These are phyloP conservation scores for Labrus mixtus DNA, from an alignment of 2,113 vertebrate genomes.

Conservation along the genomic window DNA sequence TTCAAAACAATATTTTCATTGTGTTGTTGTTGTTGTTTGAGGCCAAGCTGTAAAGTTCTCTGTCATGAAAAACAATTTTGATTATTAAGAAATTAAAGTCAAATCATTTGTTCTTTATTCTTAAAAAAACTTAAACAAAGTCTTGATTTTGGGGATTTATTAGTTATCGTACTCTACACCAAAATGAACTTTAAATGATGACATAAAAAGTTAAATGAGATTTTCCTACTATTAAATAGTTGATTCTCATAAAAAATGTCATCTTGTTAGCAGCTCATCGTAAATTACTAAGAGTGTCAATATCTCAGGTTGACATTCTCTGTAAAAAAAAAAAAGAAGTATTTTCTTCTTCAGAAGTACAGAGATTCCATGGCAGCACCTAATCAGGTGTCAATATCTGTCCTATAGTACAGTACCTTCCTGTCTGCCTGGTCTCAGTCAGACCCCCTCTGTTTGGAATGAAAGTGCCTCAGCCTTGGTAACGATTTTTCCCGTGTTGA, in stretches of 20 bases:
- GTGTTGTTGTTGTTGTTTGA: no score
- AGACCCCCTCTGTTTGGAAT: conserved; percentile 75
- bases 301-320: not conserved
- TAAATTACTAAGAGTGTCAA: not conserved
- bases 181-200: conserved; percentile 15
- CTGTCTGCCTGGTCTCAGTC: conserved; percentile 72
- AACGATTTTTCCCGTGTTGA: conserved; percentile 85
- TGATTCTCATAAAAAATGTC: no score
- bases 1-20: no score
- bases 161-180: not conserved
- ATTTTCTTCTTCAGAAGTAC: conserved; percentile 6
- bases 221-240: no score
- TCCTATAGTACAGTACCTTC: conserved; percentile 68
- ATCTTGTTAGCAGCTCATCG: no score
- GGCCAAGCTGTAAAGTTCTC: no score
- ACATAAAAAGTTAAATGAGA: not conserved
- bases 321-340: not conserved
- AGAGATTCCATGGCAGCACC: conserved; percentile 31
- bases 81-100: no score
- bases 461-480: conserved; percentile 80
- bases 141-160: not conserved
- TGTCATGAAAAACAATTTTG: no score
- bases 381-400: conserved; percentile 31
- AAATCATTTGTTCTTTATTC: no score
- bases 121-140: no score